phyloP scores from a whole-genome alignment of 1,140 invertebrate species.

The Drosophila erecta region DNA sequence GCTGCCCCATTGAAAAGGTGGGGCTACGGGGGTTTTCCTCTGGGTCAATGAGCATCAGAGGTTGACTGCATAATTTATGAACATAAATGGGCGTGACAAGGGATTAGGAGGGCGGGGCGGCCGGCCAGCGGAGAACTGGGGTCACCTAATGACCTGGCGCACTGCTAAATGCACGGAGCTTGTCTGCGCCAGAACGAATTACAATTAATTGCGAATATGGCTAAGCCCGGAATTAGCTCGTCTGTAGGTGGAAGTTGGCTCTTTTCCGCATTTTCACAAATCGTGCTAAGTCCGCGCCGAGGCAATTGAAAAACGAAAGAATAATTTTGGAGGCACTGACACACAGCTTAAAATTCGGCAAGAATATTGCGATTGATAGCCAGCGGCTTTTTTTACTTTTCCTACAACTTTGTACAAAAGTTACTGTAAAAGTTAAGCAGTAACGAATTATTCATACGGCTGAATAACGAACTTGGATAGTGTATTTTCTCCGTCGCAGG shows the following conservation, averaged over 20 bases:
- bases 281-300: constrained; percentile 4
- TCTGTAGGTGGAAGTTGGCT: neutral
- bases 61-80: constrained; percentile 73
- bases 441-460: too few relatives aligned
- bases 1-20: neutral
- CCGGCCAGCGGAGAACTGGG: neutral
- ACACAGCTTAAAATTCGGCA: neutral
- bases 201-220: constrained; percentile 45
- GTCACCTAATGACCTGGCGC: constrained; percentile 50
- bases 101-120: constrained; percentile 11
- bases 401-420: too few relatives aligned
- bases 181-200: constrained; percentile 36
- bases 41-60: constrained; percentile 51
- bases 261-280: neutral
- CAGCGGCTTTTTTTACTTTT: too few relatives aligned
- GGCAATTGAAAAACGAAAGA: constrained; percentile 1
- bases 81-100: constrained; percentile 69
- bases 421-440: too few relatives aligned
- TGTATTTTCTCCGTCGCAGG: too few relatives aligned
- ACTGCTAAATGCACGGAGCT: constrained; percentile 44
- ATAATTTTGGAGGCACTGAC: neutral
- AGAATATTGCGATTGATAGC: too few relatives aligned
- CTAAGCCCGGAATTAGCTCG: constrained; percentile 18
- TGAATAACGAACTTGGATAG: too few relatives aligned
- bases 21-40: neutral